Evolutionary conservation across 2,113 vertebrate species (phyloP), one percentile per base, ranked within the genome.

Genomic region (Jaculus jaculus): DNA sequence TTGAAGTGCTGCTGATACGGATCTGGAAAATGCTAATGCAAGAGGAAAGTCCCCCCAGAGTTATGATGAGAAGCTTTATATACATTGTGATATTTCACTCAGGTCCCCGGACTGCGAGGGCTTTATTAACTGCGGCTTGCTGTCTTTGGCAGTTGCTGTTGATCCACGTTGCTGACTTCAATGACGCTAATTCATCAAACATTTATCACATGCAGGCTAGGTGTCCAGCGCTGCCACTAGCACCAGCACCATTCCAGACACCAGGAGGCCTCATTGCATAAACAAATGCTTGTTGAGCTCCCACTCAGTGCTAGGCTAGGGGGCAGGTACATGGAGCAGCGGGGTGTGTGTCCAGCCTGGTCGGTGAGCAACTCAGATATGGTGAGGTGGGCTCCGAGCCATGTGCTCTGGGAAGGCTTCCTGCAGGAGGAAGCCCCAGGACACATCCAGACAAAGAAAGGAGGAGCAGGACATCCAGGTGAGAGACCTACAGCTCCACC

Each of bases 21-120:
- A 87, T 95, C 95, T 95, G 94, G 95, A 95, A 95, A 96, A 97
- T 90, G 97, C 96, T 97, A 97, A 97, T 95, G 84, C 79, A 4
- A 6, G 85, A 94, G 95, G 94, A 95, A 95, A 94, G 94, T 97
- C 97, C 97, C 97, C 11, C 47, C 91, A 92, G 96, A 97, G 94
- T 81, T 89, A 51, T 87, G 94, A 97, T 82, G 97, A 97, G 93
- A 75, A 94, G 97, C 96, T 97, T 97, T 92, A 90, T 97, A 95
- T 69, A 96, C 97, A 97, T 77, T 81, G 97, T 92, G 86, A 93
- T 93, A 86, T 97, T 97, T 95, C 94, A 66, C 58, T 89, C 65
- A 77, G 15, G 92, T 83, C 94, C 91, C 0, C 0, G 60, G 93
- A 80, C 86, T 75, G 90, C 90, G 74, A 66, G 58, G 92, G 93